Percentiles rank a stretch among this genome's conserved stretches.
phyloP scores from a whole-genome alignment of 2,113 vertebrate genomes.

The Hoplias malabaricus region DNA sequence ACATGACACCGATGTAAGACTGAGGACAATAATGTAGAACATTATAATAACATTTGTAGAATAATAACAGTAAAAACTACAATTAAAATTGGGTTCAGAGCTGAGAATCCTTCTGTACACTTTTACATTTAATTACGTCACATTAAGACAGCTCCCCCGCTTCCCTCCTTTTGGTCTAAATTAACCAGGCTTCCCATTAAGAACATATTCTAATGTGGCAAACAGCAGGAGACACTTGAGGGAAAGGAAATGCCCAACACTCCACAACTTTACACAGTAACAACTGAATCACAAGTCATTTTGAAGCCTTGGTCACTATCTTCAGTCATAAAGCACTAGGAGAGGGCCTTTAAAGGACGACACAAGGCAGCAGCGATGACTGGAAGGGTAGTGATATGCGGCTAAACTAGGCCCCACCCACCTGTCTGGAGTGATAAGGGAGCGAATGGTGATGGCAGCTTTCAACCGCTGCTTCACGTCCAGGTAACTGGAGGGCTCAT shows the following conservation, averaged over 20 bases:
- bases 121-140: too few relatives aligned
- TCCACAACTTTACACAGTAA: neutral
- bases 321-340: neutral
- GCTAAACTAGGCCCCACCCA: slow-evolving; percentile 58
- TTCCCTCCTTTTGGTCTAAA: too few relatives aligned
- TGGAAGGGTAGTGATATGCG: neutral
- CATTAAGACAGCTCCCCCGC: too few relatives aligned
- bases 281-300: neutral
- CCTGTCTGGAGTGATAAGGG: slow-evolving; percentile 96
- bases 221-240: too few relatives aligned
- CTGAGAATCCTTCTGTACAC: too few relatives aligned
- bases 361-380: neutral
- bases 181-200: too few relatives aligned
- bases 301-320: neutral
- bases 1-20: neutral
- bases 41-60: too few relatives aligned
- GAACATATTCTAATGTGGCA: too few relatives aligned
- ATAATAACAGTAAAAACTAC: too few relatives aligned
- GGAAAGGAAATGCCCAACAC: too few relatives aligned
- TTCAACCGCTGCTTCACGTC: slow-evolving; percentile 98
- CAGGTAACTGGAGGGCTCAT: slow-evolving; percentile 97
- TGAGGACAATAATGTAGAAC: too few relatives aligned
- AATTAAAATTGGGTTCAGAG: too few relatives aligned
- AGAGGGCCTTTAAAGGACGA: neutral
- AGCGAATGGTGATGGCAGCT: slow-evolving; percentile 96